Evolutionary conservation across 2,797 vertebrate genomes (phyloP), one percentile per base, ranked within the genome.

Genomic region (Aphelocoma californica): DNA sequence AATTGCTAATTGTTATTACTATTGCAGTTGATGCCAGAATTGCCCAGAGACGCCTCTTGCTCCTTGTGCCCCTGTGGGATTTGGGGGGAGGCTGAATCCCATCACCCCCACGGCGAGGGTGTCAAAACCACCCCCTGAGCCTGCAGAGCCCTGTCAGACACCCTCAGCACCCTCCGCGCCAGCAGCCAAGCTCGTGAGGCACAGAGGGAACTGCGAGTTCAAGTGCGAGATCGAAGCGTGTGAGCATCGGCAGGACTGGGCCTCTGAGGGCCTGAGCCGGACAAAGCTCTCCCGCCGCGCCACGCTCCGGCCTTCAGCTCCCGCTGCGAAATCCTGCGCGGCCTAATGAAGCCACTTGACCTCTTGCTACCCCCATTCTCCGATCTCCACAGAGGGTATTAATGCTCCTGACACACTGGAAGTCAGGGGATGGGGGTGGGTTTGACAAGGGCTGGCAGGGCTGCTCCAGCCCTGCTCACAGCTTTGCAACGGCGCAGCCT

Each of bases 1-100:
- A 91, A 92, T 84, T 92, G 90, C 92, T 91, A 93, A 94, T 93
- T 92, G 94, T 81, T 89, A 83, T 91, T 91, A 86, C 77, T 60
- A 12, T 6, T 73, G 77, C 91, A 47, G 75, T 88, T 88, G 88
- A 86, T 91, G 91, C 82, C 88, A 93, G 89, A 90, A 91, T 91
- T 65, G 88, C 88, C 78, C 65, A 24, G 91, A 64, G 93, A 81
- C 26, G 58, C 60, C 82, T 92, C 65, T 72, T 51, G 58, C 82
- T 58, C 38, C 77, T 61, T 3, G 2, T 28, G 23, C 51, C 82
- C 79, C 87, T 10, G 24, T 0, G 5, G 67, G 77, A 18, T 70
- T 66, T 28, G 44, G 31, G 58, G 69, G 20, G 48, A 54, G 2
- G 2, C 64, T 4, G 69, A 51, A 45, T n/a, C 61, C 57, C 40